Conservation (phyloP, 2,113 vertebrate species). For the Plecturocebus donacophilus region DNA sequence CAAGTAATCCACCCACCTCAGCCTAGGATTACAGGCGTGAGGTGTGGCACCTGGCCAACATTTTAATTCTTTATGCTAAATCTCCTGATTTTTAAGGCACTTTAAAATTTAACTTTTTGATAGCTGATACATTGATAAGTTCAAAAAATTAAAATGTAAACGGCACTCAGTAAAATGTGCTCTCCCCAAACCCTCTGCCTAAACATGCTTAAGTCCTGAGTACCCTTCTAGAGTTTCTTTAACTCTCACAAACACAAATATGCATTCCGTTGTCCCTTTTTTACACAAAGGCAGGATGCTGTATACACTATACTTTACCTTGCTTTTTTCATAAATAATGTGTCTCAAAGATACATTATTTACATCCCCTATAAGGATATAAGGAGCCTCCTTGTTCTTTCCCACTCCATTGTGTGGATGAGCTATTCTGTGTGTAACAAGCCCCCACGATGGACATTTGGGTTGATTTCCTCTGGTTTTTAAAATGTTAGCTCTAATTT, state of each 20-base stretch:
- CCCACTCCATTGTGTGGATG: fast-evolving
- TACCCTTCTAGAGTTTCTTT: neutral
- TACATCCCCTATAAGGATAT: neutral
- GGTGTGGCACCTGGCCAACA: too few species aligned
- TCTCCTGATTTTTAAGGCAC: neutral
- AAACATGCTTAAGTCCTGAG: neutral
- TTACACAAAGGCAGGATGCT: neutral
- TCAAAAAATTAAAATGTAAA: conserved; percentile 8
- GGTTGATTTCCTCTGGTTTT: neutral
- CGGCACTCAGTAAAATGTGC: neutral
- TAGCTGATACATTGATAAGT: neutral
- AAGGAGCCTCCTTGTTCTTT: neutral
- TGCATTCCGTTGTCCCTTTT: neutral
- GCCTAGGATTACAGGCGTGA: too few species aligned
- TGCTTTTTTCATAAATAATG: neutral
- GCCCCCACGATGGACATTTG: neutral
- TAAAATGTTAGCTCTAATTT: neutral
- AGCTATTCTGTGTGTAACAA: neutral
- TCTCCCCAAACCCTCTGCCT: neutral
- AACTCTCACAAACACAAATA: neutral
- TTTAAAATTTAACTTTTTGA: conserved; percentile 14
- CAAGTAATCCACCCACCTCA: too few species aligned
- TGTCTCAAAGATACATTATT: neutral
- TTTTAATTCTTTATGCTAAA: neutral
- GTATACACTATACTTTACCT: neutral